Evolutionary conservation across 2,113 vertebrate species (phyloP).

Genomic region (Eulacestoma nigropectus): DNA sequence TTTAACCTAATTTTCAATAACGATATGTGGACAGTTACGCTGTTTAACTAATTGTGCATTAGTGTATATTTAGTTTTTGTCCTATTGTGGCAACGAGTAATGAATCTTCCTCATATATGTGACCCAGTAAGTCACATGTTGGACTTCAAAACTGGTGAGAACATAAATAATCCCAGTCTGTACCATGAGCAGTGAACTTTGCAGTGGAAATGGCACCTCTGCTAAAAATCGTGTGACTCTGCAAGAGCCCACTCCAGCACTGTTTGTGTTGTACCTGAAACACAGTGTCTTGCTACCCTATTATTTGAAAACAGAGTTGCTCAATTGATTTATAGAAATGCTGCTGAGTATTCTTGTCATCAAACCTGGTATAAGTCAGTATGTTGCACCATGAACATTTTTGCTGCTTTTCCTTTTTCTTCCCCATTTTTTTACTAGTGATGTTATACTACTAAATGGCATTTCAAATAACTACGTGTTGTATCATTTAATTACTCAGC

Average conservation of each 20-base stretch:
- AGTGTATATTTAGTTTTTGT: background rate
- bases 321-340: background rate
- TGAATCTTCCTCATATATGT: background rate
- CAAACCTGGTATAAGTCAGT: background rate
- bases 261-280: background rate
- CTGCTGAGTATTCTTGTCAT: background rate
- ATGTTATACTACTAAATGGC: background rate
- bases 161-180: background rate
- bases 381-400: background rate
- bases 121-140: fast-evolving
- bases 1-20: background rate
- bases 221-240: background rate
- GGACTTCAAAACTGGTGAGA: background rate
- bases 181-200: background rate
- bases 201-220: background rate
- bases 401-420: background rate
- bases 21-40: background rate
- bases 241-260: background rate
- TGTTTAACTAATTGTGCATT: background rate
- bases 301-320: background rate
- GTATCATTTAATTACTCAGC: background rate
- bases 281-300: background rate
- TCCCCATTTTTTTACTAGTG: background rate
- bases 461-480: background rate
- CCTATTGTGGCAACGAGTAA: background rate